phyloP scores from a whole-genome alignment of 1,140 invertebrate species.

The Stratiolaelaps scimitus region DNA sequence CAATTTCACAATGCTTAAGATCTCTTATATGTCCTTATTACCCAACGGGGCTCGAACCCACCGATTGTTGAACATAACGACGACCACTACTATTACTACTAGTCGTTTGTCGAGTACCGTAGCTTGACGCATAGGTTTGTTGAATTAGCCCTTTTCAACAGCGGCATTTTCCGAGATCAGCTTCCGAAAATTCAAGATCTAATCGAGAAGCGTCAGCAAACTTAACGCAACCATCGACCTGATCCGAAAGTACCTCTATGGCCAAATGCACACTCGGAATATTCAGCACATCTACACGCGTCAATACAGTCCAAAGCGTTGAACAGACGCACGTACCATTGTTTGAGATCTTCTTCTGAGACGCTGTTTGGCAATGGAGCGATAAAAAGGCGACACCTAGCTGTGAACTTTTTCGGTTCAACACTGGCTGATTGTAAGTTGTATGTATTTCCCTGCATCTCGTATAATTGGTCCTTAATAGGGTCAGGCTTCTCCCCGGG shows the following conservation, averaged over 20 bases:
- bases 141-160: too few species aligned
- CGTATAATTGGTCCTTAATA: slow-evolving; percentile 21
- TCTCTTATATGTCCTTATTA: too few species aligned
- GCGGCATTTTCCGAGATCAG: too few species aligned
- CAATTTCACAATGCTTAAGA: too few species aligned
- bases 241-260: not conserved
- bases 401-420: slow-evolving; percentile 61
- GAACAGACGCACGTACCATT: slow-evolving; percentile 43
- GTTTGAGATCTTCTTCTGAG: slow-evolving; percentile 47
- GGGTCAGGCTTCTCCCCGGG: slow-evolving; percentile 19
- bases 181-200: too few species aligned
- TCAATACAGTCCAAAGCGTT: not conserved
- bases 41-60: too few species aligned
- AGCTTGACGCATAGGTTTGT: too few species aligned
- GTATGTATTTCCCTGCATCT: slow-evolving; percentile 25
- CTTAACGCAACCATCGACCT: too few species aligned
- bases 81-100: too few species aligned
- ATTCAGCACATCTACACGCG: not conserved
- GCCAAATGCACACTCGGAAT: not conserved
- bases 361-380: slow-evolving; percentile 76
- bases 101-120: too few species aligned
- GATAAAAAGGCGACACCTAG: slow-evolving; percentile 80
- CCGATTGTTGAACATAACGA: too few species aligned
- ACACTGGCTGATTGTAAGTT: not conserved
- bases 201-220: too few species aligned